Percentiles rank a stretch among this genome's conserved stretches.
Conservation (phyloP, 92 coral and sea anemone species). For the Heteractis magnifica region DNA sequence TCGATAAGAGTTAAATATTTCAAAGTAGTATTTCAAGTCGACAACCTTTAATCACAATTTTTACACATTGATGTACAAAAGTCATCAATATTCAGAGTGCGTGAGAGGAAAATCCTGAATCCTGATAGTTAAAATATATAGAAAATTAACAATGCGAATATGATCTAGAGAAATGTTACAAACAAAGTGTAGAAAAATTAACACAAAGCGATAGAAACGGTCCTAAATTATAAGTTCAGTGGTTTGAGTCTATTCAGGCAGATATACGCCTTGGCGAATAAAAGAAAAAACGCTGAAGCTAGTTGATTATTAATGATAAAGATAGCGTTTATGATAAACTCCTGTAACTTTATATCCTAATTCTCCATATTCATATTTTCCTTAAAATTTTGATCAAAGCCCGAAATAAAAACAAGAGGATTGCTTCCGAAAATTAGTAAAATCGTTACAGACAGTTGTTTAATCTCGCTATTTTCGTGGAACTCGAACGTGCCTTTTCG, state of each 20-base stretch:
- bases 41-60: conserved; percentile 23
- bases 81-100: not conserved
- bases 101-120: not conserved
- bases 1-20: conserved; percentile 14
- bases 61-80: conserved; percentile 9
- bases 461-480: too few relatives aligned
- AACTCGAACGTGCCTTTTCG: too few relatives aligned
- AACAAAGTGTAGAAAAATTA: not conserved
- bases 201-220: not conserved
- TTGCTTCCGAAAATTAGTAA: too few relatives aligned
- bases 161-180: not conserved
- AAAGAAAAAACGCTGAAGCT: not conserved
- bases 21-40: conserved; percentile 27
- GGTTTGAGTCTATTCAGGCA: not conserved
- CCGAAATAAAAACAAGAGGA: not conserved
- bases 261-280: not conserved
- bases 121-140: not conserved
- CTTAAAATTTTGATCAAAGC: not conserved
- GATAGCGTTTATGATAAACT: not conserved
- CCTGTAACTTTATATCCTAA: not conserved
- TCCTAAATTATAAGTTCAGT: not conserved
- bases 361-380: not conserved
- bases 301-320: not conserved
- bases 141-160: not conserved
- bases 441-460: too few relatives aligned